Percentiles rank a stretch among this genome's conserved stretches.
phyloP scores from a whole-genome alignment of 2,113 vertebrate genomes.

The Amazona guildingii region DNA sequence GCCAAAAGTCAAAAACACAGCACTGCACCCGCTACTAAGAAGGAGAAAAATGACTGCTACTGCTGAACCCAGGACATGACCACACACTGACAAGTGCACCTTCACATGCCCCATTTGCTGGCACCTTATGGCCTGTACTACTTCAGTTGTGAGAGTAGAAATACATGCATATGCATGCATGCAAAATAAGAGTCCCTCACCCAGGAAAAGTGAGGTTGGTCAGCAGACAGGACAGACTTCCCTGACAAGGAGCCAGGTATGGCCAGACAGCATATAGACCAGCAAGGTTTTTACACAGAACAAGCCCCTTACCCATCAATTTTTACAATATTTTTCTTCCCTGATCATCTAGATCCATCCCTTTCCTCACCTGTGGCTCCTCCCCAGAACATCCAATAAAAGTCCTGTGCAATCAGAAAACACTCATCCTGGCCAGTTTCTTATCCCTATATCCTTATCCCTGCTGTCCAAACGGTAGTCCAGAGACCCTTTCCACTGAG shows the following conservation, averaged over 20 bases:
- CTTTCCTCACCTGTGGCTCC: neutral
- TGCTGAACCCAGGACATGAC: no score
- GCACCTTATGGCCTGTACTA: neutral
- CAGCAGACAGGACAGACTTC: neutral
- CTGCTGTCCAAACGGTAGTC: neutral
- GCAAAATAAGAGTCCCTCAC: neutral
- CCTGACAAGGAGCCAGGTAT: neutral
- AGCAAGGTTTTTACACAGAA: neutral
- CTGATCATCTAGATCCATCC: neutral
- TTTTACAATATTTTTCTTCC: neutral
- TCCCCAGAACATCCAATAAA: neutral
- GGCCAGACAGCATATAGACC: neutral
- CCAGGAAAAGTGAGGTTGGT: neutral
- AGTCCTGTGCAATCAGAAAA: neutral
- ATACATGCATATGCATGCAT: neutral
- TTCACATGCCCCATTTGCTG: neutral
- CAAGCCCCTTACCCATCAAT: neutral
- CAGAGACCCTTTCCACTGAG: neutral
- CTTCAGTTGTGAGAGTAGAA: neutral
- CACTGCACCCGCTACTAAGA: no score
- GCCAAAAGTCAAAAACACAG: no score
- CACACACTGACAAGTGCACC: neutral
- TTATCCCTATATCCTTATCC: neutral
- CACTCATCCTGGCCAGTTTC: neutral
- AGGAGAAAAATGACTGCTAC: no score